Conservation (phyloP, 2,888 invertebrate species). For the Cephus pulcher region DNA sequence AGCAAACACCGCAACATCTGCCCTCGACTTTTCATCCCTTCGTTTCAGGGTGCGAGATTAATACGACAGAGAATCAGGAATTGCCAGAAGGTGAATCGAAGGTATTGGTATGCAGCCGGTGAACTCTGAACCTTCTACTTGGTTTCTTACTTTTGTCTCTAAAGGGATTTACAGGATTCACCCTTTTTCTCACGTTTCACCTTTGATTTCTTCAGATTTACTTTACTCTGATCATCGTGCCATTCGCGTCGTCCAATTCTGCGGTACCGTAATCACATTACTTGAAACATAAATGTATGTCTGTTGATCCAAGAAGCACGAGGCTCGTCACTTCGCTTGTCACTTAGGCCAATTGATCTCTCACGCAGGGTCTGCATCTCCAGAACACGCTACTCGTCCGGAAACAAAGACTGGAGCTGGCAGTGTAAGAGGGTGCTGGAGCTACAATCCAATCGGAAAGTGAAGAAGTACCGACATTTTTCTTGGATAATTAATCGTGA, state of each 20-base stretch:
- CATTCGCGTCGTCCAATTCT: background rate
- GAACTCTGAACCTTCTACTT: background rate
- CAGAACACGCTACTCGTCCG: background rate
- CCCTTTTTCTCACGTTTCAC: background rate
- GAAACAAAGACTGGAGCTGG: background rate
- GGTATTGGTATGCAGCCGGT: background rate
- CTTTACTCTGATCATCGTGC: background rate
- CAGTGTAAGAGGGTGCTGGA: background rate
- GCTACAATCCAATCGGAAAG: background rate
- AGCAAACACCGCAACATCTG: slow-evolving; percentile 35
- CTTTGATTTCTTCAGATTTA: background rate
- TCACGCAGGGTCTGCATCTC: background rate
- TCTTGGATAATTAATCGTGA: background rate
- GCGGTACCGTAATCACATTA: background rate
- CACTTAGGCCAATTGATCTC: background rate
- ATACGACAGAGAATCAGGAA: background rate
- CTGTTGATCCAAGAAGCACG: background rate
- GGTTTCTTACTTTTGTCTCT: background rate
- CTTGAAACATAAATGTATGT: background rate
- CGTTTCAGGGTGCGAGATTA: background rate
- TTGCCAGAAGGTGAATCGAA: background rate
- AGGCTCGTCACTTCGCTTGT: background rate
- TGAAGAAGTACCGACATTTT: background rate
- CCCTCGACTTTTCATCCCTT: background rate
- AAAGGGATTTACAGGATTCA: background rate